Evolutionary conservation across 2,113 vertebrate genomes (phyloP).

Genomic region (Alces alces): DNA sequence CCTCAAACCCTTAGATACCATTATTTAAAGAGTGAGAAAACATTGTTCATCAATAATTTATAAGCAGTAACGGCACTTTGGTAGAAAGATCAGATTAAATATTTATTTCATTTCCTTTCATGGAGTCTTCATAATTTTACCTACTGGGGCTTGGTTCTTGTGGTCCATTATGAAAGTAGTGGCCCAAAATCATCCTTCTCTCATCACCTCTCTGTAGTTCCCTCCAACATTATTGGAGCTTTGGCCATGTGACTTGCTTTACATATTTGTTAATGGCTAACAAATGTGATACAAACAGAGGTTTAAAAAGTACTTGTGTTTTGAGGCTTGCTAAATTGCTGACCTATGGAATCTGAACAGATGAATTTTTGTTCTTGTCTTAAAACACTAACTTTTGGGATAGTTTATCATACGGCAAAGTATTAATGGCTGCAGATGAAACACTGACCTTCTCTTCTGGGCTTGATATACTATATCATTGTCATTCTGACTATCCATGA

Average conservation of each 20-base stretch:
- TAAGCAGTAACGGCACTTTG: background rate
- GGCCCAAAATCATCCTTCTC: background rate
- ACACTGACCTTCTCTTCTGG: background rate
- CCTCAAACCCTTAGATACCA: background rate
- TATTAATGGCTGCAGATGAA: background rate
- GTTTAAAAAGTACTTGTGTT: background rate
- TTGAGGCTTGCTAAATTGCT: background rate
- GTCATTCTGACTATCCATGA: background rate
- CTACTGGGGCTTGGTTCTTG: background rate
- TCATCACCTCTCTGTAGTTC: background rate
- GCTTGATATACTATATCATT: background rate
- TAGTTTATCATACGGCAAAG: background rate
- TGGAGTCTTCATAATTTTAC: background rate
- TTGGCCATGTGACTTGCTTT: background rate
- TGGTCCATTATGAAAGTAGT: background rate
- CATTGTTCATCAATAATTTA: conserved; percentile 24
- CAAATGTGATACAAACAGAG: background rate
- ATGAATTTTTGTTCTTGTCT: background rate
- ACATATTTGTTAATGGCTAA: background rate
- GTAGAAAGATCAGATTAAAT: conserved; percentile 18
- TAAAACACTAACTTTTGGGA: background rate
- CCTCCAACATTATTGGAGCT: background rate
- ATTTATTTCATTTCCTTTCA: conserved; percentile 42
- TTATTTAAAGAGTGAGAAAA: conserved; percentile 35
- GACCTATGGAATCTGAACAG: background rate